Conservation (phyloP, 2,797 vertebrate species). For the Champsocephalus gunnari region DNA sequence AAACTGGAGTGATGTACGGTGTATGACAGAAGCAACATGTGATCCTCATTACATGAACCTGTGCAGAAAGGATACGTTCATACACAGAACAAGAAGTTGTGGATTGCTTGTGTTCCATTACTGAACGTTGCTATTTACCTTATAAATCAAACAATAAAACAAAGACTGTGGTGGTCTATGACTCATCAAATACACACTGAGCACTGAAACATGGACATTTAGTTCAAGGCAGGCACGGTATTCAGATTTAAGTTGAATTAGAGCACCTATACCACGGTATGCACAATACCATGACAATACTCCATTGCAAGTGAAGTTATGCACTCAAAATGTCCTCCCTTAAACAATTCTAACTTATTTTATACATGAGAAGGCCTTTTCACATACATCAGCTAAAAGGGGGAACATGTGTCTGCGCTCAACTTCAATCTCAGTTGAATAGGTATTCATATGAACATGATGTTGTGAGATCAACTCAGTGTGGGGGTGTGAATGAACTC, state of each 20-base stretch:
- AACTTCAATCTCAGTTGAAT: not conserved
- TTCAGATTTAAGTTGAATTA: not conserved
- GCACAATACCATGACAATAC: not conserved
- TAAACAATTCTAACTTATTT: not conserved
- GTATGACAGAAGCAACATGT: slow-evolving; percentile 17
- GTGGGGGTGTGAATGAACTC: too few relatives aligned
- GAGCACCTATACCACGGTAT: too few relatives aligned
- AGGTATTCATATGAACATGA: not conserved
- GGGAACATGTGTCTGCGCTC: not conserved
- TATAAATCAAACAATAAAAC: slow-evolving; percentile 3
- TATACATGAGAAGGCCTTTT: not conserved
- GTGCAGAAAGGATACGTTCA: not conserved
- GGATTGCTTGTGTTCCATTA: not conserved
- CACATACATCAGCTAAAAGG: not conserved
- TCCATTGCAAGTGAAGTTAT: too few relatives aligned
- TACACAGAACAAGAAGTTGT: slow-evolving; percentile 8
- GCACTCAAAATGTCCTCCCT: not conserved
- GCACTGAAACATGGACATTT: not conserved
- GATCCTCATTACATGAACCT: not conserved
- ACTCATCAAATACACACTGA: not conserved
- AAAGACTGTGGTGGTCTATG: not conserved
- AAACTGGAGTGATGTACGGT: slow-evolving; percentile 4
- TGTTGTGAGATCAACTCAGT: not conserved
- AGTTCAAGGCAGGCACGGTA: not conserved
- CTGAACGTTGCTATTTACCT: slow-evolving; percentile 17